These are phyloP conservation scores for Antennarius maculatus DNA, from an alignment of 2,797 vertebrate species.

Conservation along the genomic window DNA sequence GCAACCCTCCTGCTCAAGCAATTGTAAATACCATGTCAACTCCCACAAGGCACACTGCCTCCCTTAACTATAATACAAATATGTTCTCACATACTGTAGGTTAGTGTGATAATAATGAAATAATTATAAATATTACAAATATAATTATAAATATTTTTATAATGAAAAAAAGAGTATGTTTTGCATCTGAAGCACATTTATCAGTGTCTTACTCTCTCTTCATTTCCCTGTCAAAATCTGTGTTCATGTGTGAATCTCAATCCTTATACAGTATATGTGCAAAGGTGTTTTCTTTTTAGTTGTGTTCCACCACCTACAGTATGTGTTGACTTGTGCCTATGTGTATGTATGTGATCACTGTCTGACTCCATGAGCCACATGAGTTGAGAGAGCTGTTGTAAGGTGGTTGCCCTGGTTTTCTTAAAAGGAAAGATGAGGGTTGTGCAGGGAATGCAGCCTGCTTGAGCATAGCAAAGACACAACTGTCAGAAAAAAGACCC, in stretches of 20 bases:
- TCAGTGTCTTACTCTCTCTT: constrained; percentile 23
- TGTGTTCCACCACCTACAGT: constrained; percentile 59
- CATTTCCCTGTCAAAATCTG: constrained; percentile 21
- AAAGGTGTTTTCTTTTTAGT: constrained; percentile 33
- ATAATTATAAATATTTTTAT: constrained; percentile 8
- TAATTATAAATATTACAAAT: too few relatives aligned
- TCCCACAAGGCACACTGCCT: too few relatives aligned
- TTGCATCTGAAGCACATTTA: constrained; percentile 30
- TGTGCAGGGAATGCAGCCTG: constrained; percentile 53
- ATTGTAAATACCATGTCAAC: too few relatives aligned
- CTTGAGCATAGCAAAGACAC: constrained; percentile 28
- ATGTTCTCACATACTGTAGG: too few relatives aligned
- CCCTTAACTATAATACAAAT: too few relatives aligned
- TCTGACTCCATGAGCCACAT: constrained; percentile 64
- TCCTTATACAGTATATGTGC: constrained; percentile 31
- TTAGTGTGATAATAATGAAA: constrained; percentile 14
- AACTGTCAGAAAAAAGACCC: constrained; percentile 21
- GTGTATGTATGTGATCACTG: constrained; percentile 60
- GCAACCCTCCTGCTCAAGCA: too few relatives aligned
- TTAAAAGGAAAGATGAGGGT: constrained; percentile 65
- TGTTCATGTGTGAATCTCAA: constrained; percentile 27
- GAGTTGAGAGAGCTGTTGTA: constrained; percentile 74
- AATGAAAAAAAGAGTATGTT: constrained; percentile 31
- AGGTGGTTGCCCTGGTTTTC: constrained; percentile 77
- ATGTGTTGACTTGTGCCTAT: constrained; percentile 51